Evolutionary conservation across 2,888 invertebrate genomes (phyloP).

Genomic region (Pyrocoelia pectoralis): DNA sequence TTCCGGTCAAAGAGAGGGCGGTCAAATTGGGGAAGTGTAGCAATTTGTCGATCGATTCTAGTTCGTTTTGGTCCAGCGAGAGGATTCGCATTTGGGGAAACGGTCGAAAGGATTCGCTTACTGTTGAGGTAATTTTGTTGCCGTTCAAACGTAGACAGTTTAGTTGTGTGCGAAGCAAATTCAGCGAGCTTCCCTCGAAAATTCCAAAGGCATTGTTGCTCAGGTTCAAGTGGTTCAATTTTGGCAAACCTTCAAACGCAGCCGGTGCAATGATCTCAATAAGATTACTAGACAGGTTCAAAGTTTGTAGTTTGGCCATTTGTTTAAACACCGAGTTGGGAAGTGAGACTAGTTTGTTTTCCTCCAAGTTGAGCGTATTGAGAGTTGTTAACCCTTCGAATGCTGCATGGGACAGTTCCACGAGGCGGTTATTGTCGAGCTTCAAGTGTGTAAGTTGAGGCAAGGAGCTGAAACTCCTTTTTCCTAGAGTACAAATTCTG

Average conservation of each 20-base stretch:
- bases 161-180: background rate
- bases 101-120: background rate
- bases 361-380: background rate
- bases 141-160: background rate
- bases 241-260: slow-evolving; percentile 3
- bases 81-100: background rate
- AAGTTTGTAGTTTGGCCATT: slow-evolving; percentile 1
- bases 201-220: background rate
- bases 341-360: background rate
- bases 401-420: background rate
- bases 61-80: background rate
- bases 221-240: background rate
- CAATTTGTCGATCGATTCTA: background rate
- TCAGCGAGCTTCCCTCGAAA: background rate
- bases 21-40: background rate
- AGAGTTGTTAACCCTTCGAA: background rate
- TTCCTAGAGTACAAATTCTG: slow-evolving; percentile 1
- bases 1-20: background rate
- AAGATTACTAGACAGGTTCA: background rate
- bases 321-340: background rate
- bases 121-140: background rate
- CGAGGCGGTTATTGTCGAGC: background rate
- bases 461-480: background rate
- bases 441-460: background rate
- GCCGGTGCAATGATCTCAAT: background rate